These are phyloP conservation scores for Luscinia luscinia DNA, from an alignment of 2,797 vertebrate species.

Conservation along the genomic window DNA sequence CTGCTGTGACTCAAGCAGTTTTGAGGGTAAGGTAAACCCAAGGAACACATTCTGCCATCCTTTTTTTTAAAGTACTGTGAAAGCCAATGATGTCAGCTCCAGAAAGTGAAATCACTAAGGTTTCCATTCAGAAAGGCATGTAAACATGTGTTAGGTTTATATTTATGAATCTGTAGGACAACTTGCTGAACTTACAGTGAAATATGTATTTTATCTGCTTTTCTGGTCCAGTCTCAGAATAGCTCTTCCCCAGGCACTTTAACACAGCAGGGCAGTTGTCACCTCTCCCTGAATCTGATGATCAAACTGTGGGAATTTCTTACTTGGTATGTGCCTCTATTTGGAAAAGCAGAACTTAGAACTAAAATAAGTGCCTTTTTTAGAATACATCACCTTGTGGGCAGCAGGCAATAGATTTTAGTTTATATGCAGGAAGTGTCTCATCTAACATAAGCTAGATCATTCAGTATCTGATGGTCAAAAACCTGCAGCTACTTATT, in stretches of 20 bases:
- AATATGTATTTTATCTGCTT: not conserved
- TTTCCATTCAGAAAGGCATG: not conserved
- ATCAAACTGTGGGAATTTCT: not conserved
- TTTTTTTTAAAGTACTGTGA: not conserved
- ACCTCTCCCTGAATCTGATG: not conserved
- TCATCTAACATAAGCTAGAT: not conserved
- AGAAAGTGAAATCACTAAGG: not conserved
- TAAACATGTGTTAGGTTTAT: not conserved
- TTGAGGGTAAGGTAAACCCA: not conserved
- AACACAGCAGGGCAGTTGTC: not conserved
- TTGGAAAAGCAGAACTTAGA: not conserved
- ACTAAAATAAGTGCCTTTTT: not conserved
- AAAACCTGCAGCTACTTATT: not conserved
- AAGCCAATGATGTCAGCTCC: not conserved
- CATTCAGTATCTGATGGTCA: not conserved
- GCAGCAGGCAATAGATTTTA: not conserved
- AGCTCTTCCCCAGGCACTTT: not conserved
- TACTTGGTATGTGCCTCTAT: not conserved
- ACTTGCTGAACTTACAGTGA: not conserved
- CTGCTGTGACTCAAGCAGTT: not conserved
- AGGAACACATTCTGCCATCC: not conserved
- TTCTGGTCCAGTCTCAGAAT: not conserved
- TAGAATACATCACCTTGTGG: not conserved
- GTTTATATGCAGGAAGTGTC: not conserved
- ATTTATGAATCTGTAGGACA: not conserved